A percentile compares a stretch with the other conserved stretches of the same genome.
Conservation (phyloP, 1,140 invertebrate species). For the Aphis gossypii region DNA sequence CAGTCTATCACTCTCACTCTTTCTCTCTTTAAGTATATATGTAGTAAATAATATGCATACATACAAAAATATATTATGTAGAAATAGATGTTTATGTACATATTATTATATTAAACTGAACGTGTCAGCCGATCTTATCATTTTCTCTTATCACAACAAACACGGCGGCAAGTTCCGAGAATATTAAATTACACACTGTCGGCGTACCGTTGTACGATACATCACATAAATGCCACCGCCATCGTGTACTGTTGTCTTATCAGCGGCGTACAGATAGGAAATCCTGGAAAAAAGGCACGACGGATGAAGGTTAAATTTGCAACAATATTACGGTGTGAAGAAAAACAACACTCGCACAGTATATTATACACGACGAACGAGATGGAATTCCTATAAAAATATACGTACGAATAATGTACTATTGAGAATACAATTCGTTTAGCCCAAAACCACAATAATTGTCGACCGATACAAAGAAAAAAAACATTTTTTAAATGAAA, state of each 20-base stretch:
- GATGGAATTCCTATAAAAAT: neutral
- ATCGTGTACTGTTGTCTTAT: neutral
- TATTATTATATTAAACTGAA: conserved; percentile 15
- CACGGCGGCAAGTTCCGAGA: neutral
- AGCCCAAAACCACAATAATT: neutral
- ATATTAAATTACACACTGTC: conserved; percentile 22
- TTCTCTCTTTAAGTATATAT: neutral
- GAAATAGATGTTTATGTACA: conserved; percentile 6
- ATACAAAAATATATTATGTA: neutral
- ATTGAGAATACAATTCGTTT: neutral
- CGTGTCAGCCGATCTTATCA: conserved; percentile 21
- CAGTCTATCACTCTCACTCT: neutral
- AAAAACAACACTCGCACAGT: neutral
- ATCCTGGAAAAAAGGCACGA: conserved; percentile 9
- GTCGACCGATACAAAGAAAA: neutral
- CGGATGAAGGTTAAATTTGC: neutral
- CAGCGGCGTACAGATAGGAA: neutral
- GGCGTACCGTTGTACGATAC: neutral
- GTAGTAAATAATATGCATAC: neutral
- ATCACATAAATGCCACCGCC: neutral
- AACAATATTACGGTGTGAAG: neutral
- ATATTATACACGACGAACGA: neutral
- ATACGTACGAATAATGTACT: neutral
- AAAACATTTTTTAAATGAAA: neutral
- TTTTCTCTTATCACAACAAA: conserved; percentile 37